Evolutionary conservation across 2,888 invertebrate species (phyloP).

Genomic region (Luperina testacea): DNA sequence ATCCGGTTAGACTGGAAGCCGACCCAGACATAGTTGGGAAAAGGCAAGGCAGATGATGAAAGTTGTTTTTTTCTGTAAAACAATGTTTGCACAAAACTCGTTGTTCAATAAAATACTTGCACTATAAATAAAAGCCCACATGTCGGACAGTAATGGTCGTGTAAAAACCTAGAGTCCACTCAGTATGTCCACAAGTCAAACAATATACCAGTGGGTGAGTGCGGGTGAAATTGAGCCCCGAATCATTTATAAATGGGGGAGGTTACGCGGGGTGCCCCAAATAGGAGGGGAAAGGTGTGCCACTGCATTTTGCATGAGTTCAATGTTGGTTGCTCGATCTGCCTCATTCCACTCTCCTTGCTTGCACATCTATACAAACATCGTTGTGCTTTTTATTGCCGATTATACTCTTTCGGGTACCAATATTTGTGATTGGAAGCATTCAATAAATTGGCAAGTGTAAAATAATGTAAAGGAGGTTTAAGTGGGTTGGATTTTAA

Average conservation of each 20-base stretch:
- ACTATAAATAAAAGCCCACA: constrained; percentile 14
- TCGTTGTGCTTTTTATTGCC: constrained; percentile 56
- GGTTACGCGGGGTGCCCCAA: constrained; percentile 67
- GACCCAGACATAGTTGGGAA: no score
- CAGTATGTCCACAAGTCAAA: constrained; percentile 82
- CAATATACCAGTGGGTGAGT: constrained; percentile 79
- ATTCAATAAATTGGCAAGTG: not conserved
- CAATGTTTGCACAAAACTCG: not conserved
- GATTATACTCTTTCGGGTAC: constrained; percentile 43
- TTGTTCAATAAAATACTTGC: constrained; percentile 16
- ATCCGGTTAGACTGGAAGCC: no score
- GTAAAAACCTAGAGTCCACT: constrained; percentile 62
- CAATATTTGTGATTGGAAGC: constrained; percentile 22
- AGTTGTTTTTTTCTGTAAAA: constrained; percentile 2
- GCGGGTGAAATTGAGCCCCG: constrained; percentile 83
- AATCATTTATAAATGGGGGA: constrained; percentile 88
- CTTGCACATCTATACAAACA: constrained; percentile 61
- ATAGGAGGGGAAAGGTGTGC: constrained; percentile 76
- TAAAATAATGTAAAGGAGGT: not conserved
- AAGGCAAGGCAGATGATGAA: no score
- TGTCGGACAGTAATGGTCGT: constrained; percentile 22
- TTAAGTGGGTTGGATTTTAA: not conserved
- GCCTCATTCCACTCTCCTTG: constrained; percentile 68
- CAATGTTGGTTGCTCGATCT: constrained; percentile 77
- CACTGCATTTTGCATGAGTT: constrained; percentile 87